Conservation (phyloP, 2,888 invertebrate species). For the Sturmia bella region DNA sequence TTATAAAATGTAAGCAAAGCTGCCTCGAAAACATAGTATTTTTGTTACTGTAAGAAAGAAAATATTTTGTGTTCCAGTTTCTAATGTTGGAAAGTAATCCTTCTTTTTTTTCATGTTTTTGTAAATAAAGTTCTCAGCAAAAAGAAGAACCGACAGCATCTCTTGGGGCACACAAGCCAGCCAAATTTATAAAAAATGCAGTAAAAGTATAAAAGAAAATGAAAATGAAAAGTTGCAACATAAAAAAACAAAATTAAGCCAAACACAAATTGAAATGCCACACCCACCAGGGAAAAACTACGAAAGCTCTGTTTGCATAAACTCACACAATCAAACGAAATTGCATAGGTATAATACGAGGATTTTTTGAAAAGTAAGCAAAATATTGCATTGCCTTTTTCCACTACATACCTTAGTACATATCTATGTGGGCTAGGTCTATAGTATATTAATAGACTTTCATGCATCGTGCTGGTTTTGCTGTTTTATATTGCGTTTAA, state of each 20-base stretch:
- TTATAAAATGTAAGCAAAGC: neutral
- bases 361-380: neutral
- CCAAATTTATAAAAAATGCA: constrained; percentile 18
- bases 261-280: constrained; percentile 60
- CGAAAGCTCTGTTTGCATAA: neutral
- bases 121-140: constrained; percentile 9
- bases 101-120: constrained; percentile 3
- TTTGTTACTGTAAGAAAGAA: neutral
- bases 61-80: constrained; percentile 52
- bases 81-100: constrained; percentile 50
- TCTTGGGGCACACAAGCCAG: constrained; percentile 29
- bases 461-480: too few species aligned
- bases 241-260: constrained; percentile 8
- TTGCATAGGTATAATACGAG: neutral
- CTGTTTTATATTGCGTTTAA: too few species aligned
- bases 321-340: neutral
- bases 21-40: neutral
- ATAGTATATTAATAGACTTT: too few species aligned
- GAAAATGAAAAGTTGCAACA: constrained; percentile 4
- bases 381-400: too few species aligned
- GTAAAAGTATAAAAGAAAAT: neutral
- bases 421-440: too few species aligned
- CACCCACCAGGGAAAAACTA: constrained; percentile 51
- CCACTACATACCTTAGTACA: too few species aligned
- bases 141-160: constrained; percentile 35